phyloP scores from a whole-genome alignment of 1,140 invertebrate species.

The Diabrotica virgifera region DNA sequence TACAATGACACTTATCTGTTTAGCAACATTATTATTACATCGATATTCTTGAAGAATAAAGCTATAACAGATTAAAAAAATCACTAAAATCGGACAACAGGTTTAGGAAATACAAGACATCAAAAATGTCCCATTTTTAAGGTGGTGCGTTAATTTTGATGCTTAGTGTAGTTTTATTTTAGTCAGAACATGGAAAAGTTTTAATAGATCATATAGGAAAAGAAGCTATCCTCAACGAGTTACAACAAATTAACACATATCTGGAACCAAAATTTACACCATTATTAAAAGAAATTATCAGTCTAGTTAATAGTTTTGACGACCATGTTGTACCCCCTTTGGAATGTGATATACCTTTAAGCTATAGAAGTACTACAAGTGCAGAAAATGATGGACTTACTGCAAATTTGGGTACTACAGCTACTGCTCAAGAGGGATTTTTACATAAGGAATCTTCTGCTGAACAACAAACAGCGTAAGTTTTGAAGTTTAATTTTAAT shows the following conservation, averaged over 20 bases:
- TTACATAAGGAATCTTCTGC: conserved; percentile 28
- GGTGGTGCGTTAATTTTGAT: no score
- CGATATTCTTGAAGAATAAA: no score
- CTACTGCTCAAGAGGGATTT: conserved; percentile 39
- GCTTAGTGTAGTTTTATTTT: conserved; percentile 23
- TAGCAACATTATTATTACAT: no score
- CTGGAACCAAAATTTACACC: conserved; percentile 30
- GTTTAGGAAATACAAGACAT: no score
- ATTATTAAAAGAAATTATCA: conserved; percentile 30
- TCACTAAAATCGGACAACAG: no score
- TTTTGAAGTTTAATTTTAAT: background rate
- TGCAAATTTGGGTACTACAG: conserved; percentile 31
- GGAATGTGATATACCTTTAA: conserved; percentile 38
- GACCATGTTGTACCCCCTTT: conserved; percentile 34
- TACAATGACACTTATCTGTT: no score
- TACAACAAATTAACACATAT: conserved; percentile 34
- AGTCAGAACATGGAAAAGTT: conserved; percentile 36
- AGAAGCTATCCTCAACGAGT: conserved; percentile 29
- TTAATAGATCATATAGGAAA: conserved; percentile 37
- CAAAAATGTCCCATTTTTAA: no score
- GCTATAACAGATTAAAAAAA: no score
- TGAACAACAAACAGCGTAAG: conserved; percentile 31
- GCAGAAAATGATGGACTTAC: background rate
- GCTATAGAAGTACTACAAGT: conserved; percentile 34
- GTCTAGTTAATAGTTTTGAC: conserved; percentile 10